Evolutionary conservation across 1,140 invertebrate species (phyloP).

Genomic region (Dinothrombium tinctorium): DNA sequence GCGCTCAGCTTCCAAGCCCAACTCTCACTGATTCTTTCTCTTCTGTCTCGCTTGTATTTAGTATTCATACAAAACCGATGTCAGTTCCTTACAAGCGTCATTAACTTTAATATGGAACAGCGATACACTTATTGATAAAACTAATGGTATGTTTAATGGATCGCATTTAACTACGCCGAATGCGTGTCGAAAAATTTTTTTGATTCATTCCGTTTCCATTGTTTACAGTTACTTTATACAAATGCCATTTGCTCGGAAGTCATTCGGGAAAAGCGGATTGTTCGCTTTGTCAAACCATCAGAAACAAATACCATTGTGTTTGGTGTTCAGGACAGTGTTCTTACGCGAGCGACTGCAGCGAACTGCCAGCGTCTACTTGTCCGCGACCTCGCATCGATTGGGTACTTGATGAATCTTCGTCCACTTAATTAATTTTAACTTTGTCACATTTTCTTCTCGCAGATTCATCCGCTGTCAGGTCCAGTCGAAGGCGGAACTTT

Average conservation of each 20-base stretch:
- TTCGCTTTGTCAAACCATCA: constrained; percentile 65
- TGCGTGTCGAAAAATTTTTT: neutral
- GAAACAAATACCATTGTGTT: constrained; percentile 56
- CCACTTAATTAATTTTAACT: too few species aligned
- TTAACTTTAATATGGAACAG: constrained; percentile 76
- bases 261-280: constrained; percentile 77
- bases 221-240: constrained; percentile 52
- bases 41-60: constrained; percentile 20
- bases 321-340: constrained; percentile 74
- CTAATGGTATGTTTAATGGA: constrained; percentile 24
- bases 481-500: constrained; percentile 85
- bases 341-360: constrained; percentile 51
- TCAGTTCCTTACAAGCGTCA: constrained; percentile 60
- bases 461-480: constrained; percentile 20
- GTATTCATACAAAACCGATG: constrained; percentile 63
- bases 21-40: too few species aligned
- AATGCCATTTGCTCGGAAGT: constrained; percentile 75
- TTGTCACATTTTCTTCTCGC: too few species aligned
- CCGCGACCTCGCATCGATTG: constrained; percentile 77
- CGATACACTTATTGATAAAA: constrained; percentile 70
- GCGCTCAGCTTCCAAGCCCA: too few species aligned
- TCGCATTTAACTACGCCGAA: neutral
- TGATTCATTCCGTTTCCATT: neutral
- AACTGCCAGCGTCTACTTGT: constrained; percentile 44
- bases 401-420: too few species aligned